Base-by-base conservation (phyloP, 2,113 vertebrate genomes). In the Arizona elegans region DNA sequence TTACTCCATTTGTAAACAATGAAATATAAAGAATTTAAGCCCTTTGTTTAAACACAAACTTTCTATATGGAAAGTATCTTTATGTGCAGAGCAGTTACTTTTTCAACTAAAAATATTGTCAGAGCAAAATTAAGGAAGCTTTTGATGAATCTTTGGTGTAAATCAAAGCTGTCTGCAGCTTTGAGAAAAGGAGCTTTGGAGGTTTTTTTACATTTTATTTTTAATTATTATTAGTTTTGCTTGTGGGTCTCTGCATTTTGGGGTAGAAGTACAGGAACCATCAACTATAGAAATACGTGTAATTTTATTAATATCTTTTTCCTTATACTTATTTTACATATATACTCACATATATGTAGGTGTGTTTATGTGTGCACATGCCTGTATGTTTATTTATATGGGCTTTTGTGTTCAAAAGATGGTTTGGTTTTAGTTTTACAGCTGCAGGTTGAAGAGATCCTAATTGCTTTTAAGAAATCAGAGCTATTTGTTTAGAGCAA, bases 381-480 rank as follows among this genome's bases (percentile, higher is more conserved):
- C 1, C 1, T 70, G 13, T n/a, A 17, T 75, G 65, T 75, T 75
- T 75, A n/a, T n/a, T n/a, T 70, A n/a, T n/a, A 13, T 70, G 4
- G 13, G 92, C 13, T 93, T 89, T 50, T 33, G 38, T 92, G 10
- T 86, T 86, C 43, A 26, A 85, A 19, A 12, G 55, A 15, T 29
- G 3, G 0, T 21, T n/a, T 59, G 92, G 29, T 24, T 88, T 38
- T 54, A 88, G 90, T 93, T 8, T 89, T 47, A 87, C 90, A 70
- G 85, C 94, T 96, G 52, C 0, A 59, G 24, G 13, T 90, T 87
- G 75, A 93, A 90, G 58, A 29, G 9, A 15, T 91, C 94, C 92
- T 93, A 88, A 95, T 55, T 96, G 12, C 38, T 87, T 50, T 88
- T 59, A 90, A 13, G 94, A 94, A 93, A 38, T 38, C 2, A 70